Conservation (phyloP, 2,113 vertebrate species). For the Mixornis gularis region DNA sequence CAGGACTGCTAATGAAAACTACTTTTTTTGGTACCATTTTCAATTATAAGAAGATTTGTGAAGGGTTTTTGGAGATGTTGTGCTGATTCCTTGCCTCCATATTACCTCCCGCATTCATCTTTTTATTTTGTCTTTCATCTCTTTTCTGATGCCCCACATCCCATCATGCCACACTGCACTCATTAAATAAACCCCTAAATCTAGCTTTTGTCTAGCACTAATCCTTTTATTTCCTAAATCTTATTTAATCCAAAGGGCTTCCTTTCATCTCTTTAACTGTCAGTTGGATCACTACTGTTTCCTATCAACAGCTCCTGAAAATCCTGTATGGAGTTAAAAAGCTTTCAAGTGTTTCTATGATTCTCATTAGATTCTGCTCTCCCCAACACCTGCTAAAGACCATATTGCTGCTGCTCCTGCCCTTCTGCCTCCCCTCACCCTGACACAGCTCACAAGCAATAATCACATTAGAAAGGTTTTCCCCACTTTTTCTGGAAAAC, state of each 20-base stretch:
- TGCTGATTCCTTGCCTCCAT: conserved; percentile 41
- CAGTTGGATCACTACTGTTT: conserved; percentile 61
- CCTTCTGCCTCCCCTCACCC: not conserved
- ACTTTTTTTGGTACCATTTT: conserved; percentile 35
- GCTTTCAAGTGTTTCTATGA: conserved; percentile 55
- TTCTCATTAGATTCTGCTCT: conserved; percentile 51
- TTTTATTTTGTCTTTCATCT: conserved; percentile 68
- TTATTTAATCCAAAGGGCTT: conserved; percentile 70
- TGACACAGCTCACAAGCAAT: not conserved
- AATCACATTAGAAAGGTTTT: not conserved
- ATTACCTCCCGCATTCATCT: conserved; percentile 29
- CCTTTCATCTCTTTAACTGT: conserved; percentile 75
- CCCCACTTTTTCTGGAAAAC: not conserved
- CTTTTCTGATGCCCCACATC: conserved; percentile 56
- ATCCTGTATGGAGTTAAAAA: conserved; percentile 57
- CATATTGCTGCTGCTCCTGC: not conserved
- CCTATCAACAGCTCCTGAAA: conserved; percentile 59
- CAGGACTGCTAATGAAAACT: conserved; percentile 34
- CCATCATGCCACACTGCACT: conserved; percentile 68
- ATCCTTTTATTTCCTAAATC: conserved; percentile 82
- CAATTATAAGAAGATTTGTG: conserved; percentile 77
- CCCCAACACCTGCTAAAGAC: conserved; percentile 51
- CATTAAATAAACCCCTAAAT: conserved; percentile 76
- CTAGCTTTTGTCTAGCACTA: conserved; percentile 75
- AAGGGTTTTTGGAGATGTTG: conserved; percentile 2